Conservation (phyloP, 2,888 invertebrate species). For the Lymantria dispar region DNA sequence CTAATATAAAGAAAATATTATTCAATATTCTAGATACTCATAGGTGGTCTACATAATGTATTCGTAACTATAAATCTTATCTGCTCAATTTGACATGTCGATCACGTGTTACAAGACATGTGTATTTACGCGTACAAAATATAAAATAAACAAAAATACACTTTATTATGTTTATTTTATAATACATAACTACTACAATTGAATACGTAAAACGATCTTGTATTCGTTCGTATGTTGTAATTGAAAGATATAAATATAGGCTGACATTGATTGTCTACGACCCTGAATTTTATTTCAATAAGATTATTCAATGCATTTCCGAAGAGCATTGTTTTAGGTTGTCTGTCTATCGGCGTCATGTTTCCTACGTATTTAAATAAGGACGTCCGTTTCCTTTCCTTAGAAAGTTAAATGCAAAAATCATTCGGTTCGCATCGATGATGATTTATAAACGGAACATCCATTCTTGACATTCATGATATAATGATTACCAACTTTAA, state of each 20-base stretch:
- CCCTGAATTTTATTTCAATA: constrained; percentile 21
- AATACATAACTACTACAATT: background rate
- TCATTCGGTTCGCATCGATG: constrained; percentile 38
- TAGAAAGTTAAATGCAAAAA: constrained; percentile 48
- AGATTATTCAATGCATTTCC: constrained; percentile 40
- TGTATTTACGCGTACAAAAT: no score
- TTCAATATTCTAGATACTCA: no score
- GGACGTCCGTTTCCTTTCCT: constrained; percentile 75
- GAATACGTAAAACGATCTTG: background rate
- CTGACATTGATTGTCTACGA: constrained; percentile 21
- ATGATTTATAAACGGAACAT: constrained; percentile 51
- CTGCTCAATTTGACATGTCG: no score
- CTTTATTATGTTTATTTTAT: background rate
- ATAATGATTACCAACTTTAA: constrained; percentile 14
- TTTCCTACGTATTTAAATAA: constrained; percentile 59
- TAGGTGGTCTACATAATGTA: no score
- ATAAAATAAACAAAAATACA: no score
- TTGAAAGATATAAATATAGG: constrained; percentile 19
- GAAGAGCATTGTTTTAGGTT: constrained; percentile 53
- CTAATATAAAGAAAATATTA: no score
- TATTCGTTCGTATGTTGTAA: background rate
- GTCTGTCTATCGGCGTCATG: constrained; percentile 45
- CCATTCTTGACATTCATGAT: constrained; percentile 37
- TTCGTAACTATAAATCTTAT: no score
- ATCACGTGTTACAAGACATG: no score